These are phyloP conservation scores for Falco peregrinus DNA, from an alignment of 2,797 vertebrate species.

Conservation along the genomic window DNA sequence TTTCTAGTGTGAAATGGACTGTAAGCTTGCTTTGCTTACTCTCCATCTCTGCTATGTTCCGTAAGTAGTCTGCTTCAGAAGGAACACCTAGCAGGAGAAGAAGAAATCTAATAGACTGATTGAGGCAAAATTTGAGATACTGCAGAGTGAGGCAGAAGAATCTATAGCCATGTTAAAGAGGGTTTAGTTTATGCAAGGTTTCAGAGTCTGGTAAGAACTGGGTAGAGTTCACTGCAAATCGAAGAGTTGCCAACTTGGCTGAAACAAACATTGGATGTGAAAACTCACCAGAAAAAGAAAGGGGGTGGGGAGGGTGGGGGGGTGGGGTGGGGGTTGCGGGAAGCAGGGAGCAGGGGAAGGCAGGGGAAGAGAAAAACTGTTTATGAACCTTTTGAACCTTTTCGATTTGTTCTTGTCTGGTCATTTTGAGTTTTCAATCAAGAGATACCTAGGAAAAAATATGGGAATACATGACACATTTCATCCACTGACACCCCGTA, in stretches of 20 bases:
- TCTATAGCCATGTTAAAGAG: not conserved
- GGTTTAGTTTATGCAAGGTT: not conserved
- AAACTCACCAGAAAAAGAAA: not conserved
- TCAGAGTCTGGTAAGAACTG: not conserved
- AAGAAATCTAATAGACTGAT: not conserved
- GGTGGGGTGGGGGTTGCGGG: too few species aligned
- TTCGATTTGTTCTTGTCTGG: not conserved
- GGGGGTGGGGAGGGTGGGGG: too few species aligned
- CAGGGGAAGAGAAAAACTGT: fast-evolving
- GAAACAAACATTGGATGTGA: not conserved
- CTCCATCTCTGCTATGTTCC: not conserved
- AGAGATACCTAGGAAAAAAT: not conserved
- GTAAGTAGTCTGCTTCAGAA: not conserved
- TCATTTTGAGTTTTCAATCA: not conserved
- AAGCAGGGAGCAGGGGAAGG: too few species aligned
- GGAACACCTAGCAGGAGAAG: not conserved
- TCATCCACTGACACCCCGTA: not conserved
- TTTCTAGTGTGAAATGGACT: not conserved
- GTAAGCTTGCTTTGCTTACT: not conserved
- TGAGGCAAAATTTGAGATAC: not conserved
- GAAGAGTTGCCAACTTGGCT: not conserved
- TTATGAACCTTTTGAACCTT: not conserved
- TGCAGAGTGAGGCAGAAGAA: not conserved
- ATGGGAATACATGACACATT: not conserved
- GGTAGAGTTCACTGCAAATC: not conserved